Conservation (phyloP, 1,140 invertebrate species). For the Penaeus indicus region DNA sequence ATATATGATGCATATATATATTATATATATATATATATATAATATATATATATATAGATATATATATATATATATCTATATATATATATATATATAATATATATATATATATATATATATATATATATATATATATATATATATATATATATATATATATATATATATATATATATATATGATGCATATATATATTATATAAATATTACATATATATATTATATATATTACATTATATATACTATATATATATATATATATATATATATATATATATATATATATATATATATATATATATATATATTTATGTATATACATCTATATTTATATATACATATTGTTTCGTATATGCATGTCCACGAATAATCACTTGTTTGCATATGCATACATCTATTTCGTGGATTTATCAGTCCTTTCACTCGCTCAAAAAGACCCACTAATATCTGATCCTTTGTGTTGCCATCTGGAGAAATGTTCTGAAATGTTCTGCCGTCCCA, state of each 20-base stretch:
- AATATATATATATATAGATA: background rate
- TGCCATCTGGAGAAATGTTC: too few species aligned
- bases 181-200: background rate
- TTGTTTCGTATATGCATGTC: conserved; percentile 18
- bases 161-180: background rate
- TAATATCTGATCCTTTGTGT: background rate
- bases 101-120: background rate
- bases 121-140: background rate
- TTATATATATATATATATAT: too few species aligned
- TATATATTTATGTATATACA: background rate
- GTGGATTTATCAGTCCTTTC: too few species aligned
- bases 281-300: conserved; percentile 3
- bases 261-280: background rate
- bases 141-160: background rate
- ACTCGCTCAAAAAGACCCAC: background rate
- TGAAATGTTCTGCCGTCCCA: background rate
- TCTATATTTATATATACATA: background rate
- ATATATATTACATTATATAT: background rate
- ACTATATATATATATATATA: background rate
- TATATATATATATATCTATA: background rate
- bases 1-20: too few species aligned
- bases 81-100: background rate
- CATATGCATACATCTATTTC: conserved; percentile 22
- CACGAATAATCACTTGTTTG: conserved; percentile 16
- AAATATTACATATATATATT: too few species aligned